Percentiles rank a stretch among this genome's conserved stretches.
Evolutionary conservation across 1,140 invertebrate genomes (phyloP).

Genomic region (Daktulosphaira vitifoliae): DNA sequence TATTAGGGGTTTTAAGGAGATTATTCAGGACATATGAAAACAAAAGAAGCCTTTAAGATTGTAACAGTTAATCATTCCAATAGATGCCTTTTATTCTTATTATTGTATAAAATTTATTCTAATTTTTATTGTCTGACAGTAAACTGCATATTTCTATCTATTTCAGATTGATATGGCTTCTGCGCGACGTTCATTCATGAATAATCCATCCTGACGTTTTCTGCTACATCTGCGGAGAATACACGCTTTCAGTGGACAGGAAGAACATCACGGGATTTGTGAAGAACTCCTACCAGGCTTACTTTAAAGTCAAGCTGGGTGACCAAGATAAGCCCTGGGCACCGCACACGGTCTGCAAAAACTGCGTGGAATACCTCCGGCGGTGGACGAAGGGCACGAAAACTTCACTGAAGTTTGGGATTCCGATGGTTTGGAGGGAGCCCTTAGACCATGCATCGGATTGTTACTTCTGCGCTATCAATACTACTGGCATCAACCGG

Average conservation of each 20-base stretch:
- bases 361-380: slow-evolving; percentile 25
- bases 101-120: too few relatives aligned
- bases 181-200: too few relatives aligned
- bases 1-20: too few relatives aligned
- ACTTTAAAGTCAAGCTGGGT: slow-evolving; percentile 37
- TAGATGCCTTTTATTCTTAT: too few relatives aligned
- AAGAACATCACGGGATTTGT: slow-evolving; percentile 7
- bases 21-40: too few relatives aligned
- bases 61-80: too few relatives aligned
- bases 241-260: background rate
- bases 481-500: too few relatives aligned
- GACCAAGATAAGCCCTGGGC: slow-evolving; percentile 38
- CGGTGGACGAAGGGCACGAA: slow-evolving; percentile 31
- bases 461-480: too few relatives aligned
- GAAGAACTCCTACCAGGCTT: slow-evolving; percentile 22
- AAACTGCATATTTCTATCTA: too few relatives aligned
- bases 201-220: background rate
- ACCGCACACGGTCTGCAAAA: slow-evolving; percentile 34
- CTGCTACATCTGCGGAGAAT: background rate
- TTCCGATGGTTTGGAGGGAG: slow-evolving; percentile 34
- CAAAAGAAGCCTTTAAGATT: too few relatives aligned
- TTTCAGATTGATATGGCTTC: too few relatives aligned
- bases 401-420: slow-evolving; percentile 19
- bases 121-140: too few relatives aligned
- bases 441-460: slow-evolving; percentile 31